Evolutionary conservation across 2,113 vertebrate genomes (phyloP).

Genomic region (Ptyas mucosa): DNA sequence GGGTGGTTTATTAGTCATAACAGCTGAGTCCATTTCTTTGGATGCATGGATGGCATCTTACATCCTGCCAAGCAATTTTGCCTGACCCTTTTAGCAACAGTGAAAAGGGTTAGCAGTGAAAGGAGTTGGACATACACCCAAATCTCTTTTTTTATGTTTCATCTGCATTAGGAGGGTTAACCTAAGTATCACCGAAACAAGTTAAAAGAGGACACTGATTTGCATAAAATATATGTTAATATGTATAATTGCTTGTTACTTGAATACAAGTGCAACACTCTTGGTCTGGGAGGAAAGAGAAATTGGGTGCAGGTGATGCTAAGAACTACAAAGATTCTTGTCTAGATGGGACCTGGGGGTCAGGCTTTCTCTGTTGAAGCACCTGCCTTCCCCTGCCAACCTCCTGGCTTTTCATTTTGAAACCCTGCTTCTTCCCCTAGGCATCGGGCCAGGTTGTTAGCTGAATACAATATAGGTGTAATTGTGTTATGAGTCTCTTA

Average conservation of each 20-base stretch:
- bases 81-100: slow-evolving; percentile 29
- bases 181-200: neutral
- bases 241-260: neutral
- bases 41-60: slow-evolving; percentile 34
- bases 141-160: neutral
- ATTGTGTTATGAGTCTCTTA: neutral
- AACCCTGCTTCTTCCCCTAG: neutral
- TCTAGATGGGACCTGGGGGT: neutral
- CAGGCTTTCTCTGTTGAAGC: neutral
- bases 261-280: neutral
- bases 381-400: neutral
- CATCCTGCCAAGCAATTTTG: slow-evolving; percentile 37
- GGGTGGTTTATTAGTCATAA: slow-evolving; percentile 56
- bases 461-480: neutral
- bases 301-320: neutral
- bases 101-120: slow-evolving; percentile 38
- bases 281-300: neutral
- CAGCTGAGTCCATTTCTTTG: slow-evolving; percentile 47
- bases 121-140: slow-evolving; percentile 14
- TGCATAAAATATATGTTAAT: neutral
- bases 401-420: neutral
- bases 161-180: too few relatives aligned
- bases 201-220: neutral
- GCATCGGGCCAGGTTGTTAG: neutral
- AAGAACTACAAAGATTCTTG: neutral